A percentile compares a stretch with the other conserved stretches of the same genome.
Evolutionary conservation across 2,113 vertebrate species (phyloP).

Genomic region (Proteles cristata): DNA sequence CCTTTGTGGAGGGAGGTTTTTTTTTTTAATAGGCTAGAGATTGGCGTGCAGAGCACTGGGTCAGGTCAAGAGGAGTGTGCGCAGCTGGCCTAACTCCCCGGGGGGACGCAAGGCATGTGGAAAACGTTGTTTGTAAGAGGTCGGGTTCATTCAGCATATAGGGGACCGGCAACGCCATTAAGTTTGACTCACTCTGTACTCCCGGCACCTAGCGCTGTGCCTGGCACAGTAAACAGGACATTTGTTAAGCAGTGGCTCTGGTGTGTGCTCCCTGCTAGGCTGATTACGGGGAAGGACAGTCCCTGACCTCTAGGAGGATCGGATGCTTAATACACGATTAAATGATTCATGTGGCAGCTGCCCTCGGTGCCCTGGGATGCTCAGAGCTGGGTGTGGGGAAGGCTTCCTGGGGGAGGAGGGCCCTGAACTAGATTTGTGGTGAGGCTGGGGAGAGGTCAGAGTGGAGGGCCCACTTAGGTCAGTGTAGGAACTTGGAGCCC

Average conservation of each 20-base stretch:
- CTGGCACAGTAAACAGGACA: not conserved
- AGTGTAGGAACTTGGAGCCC: not conserved
- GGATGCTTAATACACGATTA: conserved; percentile 76
- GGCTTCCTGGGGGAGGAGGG: not conserved
- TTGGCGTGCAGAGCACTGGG: not conserved
- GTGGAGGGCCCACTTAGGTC: not conserved
- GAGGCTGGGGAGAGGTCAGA: not conserved
- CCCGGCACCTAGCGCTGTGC: not conserved
- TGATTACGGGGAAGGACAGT: conserved; percentile 77
- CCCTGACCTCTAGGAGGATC: conserved; percentile 78
- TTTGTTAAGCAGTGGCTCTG: conserved; percentile 48
- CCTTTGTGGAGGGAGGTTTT: not conserved
- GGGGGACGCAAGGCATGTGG: not conserved
- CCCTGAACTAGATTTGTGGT: not conserved
- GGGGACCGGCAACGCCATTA: not conserved
- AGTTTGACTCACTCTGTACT: not conserved
- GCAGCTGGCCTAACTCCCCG: no score
- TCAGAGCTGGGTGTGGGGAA: not conserved
- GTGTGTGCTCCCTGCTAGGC: conserved; percentile 55
- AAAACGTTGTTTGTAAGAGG: not conserved
- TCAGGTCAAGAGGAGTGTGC: not conserved
- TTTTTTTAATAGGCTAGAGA: not conserved
- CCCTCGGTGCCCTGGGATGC: not conserved
- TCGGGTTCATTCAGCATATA: not conserved
- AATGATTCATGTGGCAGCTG: conserved; percentile 70